Percentiles rank a stretch among this genome's conserved stretches.
Evolutionary conservation across 1,140 invertebrate species (phyloP).

Genomic region (Teleogryllus occipitalis): DNA sequence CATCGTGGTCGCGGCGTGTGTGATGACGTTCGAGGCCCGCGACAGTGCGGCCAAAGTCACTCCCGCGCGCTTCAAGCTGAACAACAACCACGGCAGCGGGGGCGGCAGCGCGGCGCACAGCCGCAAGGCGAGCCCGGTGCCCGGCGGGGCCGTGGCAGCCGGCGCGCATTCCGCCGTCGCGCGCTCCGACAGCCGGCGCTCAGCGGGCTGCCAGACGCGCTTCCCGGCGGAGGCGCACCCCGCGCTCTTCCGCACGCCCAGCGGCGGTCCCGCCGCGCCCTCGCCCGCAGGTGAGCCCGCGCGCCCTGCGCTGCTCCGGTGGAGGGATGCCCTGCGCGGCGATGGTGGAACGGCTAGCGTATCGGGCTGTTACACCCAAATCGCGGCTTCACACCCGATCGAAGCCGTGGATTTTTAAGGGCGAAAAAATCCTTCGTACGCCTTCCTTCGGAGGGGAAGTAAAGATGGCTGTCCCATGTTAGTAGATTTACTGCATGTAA

Average conservation of each 20-base stretch:
- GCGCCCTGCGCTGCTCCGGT: too few species aligned
- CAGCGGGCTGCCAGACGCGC: constrained; percentile 33
- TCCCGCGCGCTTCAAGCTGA: constrained; percentile 58
- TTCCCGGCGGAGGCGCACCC: constrained; percentile 49
- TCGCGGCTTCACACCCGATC: too few species aligned
- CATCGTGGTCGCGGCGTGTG: constrained; percentile 84
- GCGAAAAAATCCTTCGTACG: too few species aligned
- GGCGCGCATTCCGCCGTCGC: background rate
- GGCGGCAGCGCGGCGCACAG: constrained; percentile 19
- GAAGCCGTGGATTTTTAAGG: too few species aligned
- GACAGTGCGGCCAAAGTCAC: constrained; percentile 82
- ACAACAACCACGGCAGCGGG: constrained; percentile 18
- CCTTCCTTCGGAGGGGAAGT: too few species aligned
- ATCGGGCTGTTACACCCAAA: too few species aligned
- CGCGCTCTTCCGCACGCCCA: constrained; percentile 45
- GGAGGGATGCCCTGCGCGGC: too few species aligned
- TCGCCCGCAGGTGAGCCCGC: background rate
- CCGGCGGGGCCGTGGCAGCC: background rate
- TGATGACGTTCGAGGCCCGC: constrained; percentile 88
- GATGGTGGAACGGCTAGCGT: too few species aligned
- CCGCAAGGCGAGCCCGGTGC: background rate
- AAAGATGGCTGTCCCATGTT: too few species aligned
- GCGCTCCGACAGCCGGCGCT: constrained; percentile 24
- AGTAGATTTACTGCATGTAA: too few species aligned
- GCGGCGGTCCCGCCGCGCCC: background rate